Percentiles rank a stretch among this genome's conserved stretches.
These are phyloP conservation scores for Piprites chloris DNA, from an alignment of 2,113 vertebrate species.

Conservation along the genomic window DNA sequence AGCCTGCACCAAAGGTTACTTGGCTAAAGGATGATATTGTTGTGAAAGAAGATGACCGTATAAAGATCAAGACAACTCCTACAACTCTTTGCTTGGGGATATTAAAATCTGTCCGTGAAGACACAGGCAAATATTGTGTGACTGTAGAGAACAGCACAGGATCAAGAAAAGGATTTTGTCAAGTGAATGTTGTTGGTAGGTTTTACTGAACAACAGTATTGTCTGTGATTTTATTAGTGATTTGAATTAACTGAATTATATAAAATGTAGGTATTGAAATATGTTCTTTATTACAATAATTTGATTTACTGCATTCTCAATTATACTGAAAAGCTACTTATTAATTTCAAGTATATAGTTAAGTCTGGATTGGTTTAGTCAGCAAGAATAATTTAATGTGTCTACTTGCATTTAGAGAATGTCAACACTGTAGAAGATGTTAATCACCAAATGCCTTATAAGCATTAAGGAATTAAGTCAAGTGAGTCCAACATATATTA, in stretches of 20 bases:
- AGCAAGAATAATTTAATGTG: neutral
- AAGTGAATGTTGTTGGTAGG: constrained; percentile 91
- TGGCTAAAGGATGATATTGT: constrained; percentile 90
- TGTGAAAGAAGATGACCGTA: constrained; percentile 85
- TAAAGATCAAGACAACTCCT: constrained; percentile 86
- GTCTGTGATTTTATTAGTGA: neutral
- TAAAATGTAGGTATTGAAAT: neutral
- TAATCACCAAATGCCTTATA: neutral
- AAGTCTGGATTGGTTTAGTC: neutral
- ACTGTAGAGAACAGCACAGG: constrained; percentile 92
- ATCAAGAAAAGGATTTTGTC: constrained; percentile 90
- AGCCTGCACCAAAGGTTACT: constrained; percentile 87
- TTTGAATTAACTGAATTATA: neutral
- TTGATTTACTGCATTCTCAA: neutral
- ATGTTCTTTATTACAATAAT: neutral
- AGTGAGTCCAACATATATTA: neutral
- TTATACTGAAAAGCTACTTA: neutral
- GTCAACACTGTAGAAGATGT: neutral
- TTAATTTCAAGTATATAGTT: neutral
- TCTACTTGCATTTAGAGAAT: neutral
- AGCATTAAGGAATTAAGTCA: neutral
- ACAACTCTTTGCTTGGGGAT: constrained; percentile 86
- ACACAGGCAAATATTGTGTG: constrained; percentile 93
- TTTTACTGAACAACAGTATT: neutral
- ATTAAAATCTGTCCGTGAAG: constrained; percentile 85